Percentiles rank a stretch among this genome's conserved stretches.
These are phyloP conservation scores for Tubulanus polymorphus DNA, from an alignment of 2,888 invertebrate genomes.

Conservation along the genomic window DNA sequence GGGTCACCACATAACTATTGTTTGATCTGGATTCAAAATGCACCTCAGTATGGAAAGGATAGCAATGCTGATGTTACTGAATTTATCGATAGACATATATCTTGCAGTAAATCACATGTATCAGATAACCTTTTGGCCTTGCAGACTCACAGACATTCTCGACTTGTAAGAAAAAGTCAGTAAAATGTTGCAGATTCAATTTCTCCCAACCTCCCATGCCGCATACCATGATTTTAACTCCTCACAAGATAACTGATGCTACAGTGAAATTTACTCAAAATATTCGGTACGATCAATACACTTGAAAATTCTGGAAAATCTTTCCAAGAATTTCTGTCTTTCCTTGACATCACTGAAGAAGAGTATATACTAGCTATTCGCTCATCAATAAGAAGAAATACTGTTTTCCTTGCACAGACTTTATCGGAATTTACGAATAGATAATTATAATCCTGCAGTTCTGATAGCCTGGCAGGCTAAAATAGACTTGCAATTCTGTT, in stretches of 20 bases:
- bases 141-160: slow-evolving; percentile 13
- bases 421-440: slow-evolving; percentile 10
- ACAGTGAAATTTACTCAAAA: too few relatives aligned
- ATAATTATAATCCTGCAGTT: not conserved
- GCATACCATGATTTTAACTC: slow-evolving; percentile 18
- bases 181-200: slow-evolving; percentile 20
- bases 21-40: not conserved
- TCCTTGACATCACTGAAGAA: slow-evolving; percentile 13
- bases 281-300: too few relatives aligned
- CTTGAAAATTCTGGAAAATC: too few relatives aligned
- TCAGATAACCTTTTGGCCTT: not conserved
- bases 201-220: slow-evolving; percentile 23
- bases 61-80: slow-evolving; percentile 5
- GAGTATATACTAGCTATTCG: slow-evolving; percentile 11
- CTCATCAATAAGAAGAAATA: slow-evolving; percentile 13
- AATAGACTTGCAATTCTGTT: not conserved
- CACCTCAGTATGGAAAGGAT: slow-evolving; percentile 1
- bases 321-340: too few relatives aligned
- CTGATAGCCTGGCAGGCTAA: not conserved
- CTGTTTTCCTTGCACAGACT: slow-evolving; percentile 17
- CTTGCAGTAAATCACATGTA: not conserved
- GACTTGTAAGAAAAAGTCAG: slow-evolving; percentile 16
- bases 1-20: slow-evolving; percentile 5
- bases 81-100: slow-evolving; percentile 15
- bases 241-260: too few relatives aligned